phyloP scores from a whole-genome alignment of 2,113 vertebrate genomes.

The Tragulus kanchil region DNA sequence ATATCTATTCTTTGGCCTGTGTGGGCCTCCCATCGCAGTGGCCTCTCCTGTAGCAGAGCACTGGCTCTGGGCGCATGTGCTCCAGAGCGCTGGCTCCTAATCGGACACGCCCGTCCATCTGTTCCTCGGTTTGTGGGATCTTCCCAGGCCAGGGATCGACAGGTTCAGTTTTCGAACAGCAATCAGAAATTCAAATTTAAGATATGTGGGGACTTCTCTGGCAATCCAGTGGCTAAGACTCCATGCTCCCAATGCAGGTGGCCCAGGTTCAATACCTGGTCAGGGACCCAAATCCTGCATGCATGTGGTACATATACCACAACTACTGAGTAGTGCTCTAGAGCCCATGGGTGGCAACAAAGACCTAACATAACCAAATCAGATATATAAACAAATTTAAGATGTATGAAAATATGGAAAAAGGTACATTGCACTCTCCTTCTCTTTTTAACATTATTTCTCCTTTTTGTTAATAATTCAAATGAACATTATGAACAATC shows the following conservation, averaged over 20 bases:
- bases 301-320: background rate
- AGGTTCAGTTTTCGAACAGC: background rate
- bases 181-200: background rate
- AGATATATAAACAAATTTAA: background rate
- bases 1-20: too few species aligned
- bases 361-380: background rate
- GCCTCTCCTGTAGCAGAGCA: too few species aligned
- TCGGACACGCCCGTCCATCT: too few species aligned
- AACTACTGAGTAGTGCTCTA: background rate
- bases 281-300: background rate
- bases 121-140: too few species aligned
- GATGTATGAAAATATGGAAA: background rate
- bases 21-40: too few species aligned
- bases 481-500: background rate
- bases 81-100: too few species aligned
- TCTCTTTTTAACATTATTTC: background rate
- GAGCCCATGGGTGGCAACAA: accelerated
- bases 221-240: background rate
- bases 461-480: slow-evolving; percentile 45
- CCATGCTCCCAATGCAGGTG: background rate
- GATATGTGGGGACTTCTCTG: background rate
- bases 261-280: background rate
- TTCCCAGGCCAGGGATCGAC: too few species aligned
- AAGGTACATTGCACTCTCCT: background rate
- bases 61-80: too few species aligned